Evolutionary conservation across 37 sponge, comb jelly and placozoan genomes (phyloP).

Genomic region (Theonella swinhoei): DNA sequence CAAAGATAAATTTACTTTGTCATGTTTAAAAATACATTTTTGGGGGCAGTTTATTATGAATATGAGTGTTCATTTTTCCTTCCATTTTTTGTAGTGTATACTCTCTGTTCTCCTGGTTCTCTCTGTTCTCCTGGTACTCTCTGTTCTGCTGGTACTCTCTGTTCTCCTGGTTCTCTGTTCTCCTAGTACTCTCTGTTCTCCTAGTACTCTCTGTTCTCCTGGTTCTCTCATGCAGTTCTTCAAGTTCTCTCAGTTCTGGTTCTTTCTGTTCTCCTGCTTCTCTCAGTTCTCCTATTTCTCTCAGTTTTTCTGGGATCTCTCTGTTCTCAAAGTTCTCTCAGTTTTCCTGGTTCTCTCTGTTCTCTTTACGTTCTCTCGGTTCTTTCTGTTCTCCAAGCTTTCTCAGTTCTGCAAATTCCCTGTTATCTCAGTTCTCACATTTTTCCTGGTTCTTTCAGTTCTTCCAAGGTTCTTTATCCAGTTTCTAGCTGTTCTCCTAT

Average conservation of each 20-base stretch:
- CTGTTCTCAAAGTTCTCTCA: neutral
- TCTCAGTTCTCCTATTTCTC: too few species aligned
- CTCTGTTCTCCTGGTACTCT: neutral
- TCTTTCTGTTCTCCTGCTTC: too few species aligned
- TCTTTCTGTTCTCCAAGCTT: too few species aligned
- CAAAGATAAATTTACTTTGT: too few species aligned
- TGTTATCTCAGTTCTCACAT: too few species aligned
- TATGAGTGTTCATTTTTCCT: too few species aligned
- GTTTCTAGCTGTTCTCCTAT: neutral
- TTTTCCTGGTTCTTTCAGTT: too few species aligned
- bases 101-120: neutral
- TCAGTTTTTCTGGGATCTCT: neutral
- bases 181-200: neutral
- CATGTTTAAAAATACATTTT: too few species aligned
- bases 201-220: neutral
- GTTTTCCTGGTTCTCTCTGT: too few species aligned
- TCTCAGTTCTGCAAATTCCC: too few species aligned
- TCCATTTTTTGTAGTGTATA: neutral
- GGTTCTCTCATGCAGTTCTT: neutral
- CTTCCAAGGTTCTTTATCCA: too few species aligned
- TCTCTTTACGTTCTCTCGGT: neutral
- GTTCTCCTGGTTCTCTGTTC: slow-evolving; percentile 1
- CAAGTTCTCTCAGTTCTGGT: neutral
- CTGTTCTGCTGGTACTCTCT: neutral
- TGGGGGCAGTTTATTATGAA: too few species aligned